phyloP scores from a whole-genome alignment of 2,888 invertebrate genomes.

The Tipula confusa region DNA sequence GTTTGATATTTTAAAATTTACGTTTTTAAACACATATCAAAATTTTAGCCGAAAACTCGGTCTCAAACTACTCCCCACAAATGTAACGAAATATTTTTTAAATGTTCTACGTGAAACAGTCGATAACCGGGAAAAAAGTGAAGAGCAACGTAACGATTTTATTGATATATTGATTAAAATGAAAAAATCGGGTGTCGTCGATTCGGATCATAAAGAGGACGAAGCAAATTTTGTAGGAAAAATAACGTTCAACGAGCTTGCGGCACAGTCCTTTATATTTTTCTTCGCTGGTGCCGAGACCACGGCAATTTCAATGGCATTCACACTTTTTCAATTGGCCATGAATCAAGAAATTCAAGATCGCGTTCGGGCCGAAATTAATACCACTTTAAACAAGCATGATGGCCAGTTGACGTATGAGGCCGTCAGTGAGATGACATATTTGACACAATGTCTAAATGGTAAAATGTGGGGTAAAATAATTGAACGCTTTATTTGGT shows the following conservation, averaged over 20 bases:
- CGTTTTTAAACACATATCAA: not conserved
- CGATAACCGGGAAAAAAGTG: conserved; percentile 44
- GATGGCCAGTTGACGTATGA: conserved; percentile 46
- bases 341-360: conserved; percentile 45
- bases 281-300: conserved; percentile 56
- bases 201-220: not conserved
- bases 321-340: conserved; percentile 53
- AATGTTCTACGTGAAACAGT: conserved; percentile 46
- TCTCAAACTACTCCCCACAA: conserved; percentile 38
- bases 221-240: not conserved
- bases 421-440: conserved; percentile 45
- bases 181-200: conserved; percentile 39
- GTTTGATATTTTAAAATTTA: not conserved
- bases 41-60: conserved; percentile 39
- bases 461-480: conserved; percentile 38
- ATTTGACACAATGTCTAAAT: conserved; percentile 46
- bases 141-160: conserved; percentile 37
- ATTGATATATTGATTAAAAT: conserved; percentile 48
- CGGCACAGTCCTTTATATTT: conserved; percentile 54
- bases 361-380: conserved; percentile 45
- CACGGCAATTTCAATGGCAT: conserved; percentile 44
- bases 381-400: conserved; percentile 41
- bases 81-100: conserved; percentile 43
- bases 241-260: conserved; percentile 46
- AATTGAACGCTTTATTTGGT: not conserved